Evolutionary conservation across 1,140 invertebrate genomes (phyloP).

Genomic region (Tenebrio molitor): DNA sequence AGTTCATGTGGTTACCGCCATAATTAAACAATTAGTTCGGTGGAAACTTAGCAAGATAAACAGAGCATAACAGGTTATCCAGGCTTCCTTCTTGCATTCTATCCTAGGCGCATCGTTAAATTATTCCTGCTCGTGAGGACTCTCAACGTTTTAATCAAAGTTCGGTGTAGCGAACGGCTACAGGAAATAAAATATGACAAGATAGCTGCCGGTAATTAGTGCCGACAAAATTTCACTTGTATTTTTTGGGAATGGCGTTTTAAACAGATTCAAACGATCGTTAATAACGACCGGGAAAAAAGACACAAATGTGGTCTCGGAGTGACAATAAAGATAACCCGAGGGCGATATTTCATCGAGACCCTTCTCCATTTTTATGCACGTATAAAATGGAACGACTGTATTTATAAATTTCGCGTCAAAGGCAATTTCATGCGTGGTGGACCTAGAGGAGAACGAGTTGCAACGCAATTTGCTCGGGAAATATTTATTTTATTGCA

Average conservation of each 20-base stretch:
- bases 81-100: neutral
- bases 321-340: slow-evolving; percentile 10
- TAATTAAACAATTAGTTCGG: slow-evolving; percentile 37
- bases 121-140: neutral
- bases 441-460: neutral
- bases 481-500: no score
- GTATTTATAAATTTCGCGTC: slow-evolving; percentile 8
- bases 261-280: neutral
- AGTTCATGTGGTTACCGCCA: slow-evolving; percentile 28
- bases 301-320: neutral
- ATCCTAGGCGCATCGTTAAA: neutral
- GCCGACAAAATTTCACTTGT: neutral
- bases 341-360: neutral
- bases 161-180: neutral
- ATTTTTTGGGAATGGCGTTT: neutral
- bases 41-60: slow-evolving; percentile 27
- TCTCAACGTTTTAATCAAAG: slow-evolving; percentile 26
- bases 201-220: neutral
- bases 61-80: slow-evolving; percentile 12
- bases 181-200: slow-evolving; percentile 1
- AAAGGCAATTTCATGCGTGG: slow-evolving; percentile 2
- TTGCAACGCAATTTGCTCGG: neutral
- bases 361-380: neutral
- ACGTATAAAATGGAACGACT: slow-evolving; percentile 11
- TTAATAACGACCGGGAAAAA: neutral